Base-by-base conservation (phyloP, 1,140 invertebrate species). In the Cydia fagiglandana region DNA sequence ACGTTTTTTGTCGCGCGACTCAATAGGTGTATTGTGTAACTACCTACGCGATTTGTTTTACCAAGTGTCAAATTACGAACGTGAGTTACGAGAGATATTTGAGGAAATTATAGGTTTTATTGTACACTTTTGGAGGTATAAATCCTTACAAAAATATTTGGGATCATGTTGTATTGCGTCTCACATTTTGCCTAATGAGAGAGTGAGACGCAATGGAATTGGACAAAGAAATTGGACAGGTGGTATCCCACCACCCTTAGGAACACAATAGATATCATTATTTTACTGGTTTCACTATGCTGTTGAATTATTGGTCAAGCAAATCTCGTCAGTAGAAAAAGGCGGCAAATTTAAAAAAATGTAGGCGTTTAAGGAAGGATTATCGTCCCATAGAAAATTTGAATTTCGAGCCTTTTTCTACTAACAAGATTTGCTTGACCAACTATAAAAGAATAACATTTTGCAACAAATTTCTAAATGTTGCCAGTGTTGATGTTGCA, bases 31-130 rank as follows among this genome's bases (percentile, higher is more conserved):
- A n/a, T n/a, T n/a, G n/a, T n/a, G n/a, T n/a, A n/a, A n/a, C n/a
- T n/a, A 56, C 53, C 53, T 24, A 61, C 56, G 9, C 56, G 20
- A 61, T 61, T 61, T 61, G 7, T 61, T 61, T 61, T 12, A 61
- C 20, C 12, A 17, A 17, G 56, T 61, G 17, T 61, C 56, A 20
- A 24, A 12, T 61, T 61, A 61, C 56, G n/a, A 24, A 61, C 12
- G 0, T 53, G 50, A 53, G 17, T 20, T 61, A 61, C 56, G 56
- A 20, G 24, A 24, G 5, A 24, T 7, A 24, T 61, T 61, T 20
- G 20, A 17, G 53, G 20, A 24, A 24, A 61, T 61, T 61, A 24
- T 61, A 61, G 56, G 17, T 61, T 61, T 24, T 53, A 53, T 53
- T 61, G 56, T 61, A 4, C 7, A 12, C 9, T 61, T n/a, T 61